phyloP scores from a whole-genome alignment of 92 coral and sea anemone species.

The Plumapathes pennacea region DNA sequence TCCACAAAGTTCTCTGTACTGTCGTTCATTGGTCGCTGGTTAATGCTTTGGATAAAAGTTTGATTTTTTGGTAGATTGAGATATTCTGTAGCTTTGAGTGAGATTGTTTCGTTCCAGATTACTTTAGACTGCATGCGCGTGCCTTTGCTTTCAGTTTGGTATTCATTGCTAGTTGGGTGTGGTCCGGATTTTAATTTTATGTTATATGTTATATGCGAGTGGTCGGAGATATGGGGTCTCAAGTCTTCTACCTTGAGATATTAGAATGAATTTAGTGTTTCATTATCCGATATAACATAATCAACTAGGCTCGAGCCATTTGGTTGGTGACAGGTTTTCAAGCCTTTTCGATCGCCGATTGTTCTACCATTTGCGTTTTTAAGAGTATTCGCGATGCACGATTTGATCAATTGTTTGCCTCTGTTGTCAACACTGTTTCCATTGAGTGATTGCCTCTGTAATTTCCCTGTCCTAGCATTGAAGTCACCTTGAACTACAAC shows the following conservation, averaged over 20 bases:
- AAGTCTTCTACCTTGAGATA: no score
- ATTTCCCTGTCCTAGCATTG: constrained; percentile 1
- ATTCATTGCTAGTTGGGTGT: no score
- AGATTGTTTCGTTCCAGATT: no score
- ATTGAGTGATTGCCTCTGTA: background rate
- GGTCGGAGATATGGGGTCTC: background rate
- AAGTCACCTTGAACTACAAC: background rate
- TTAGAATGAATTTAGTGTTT: background rate
- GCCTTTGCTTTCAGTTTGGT: no score
- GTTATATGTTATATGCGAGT: background rate
- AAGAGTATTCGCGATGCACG: background rate
- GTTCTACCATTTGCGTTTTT: background rate
- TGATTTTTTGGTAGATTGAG: no score
- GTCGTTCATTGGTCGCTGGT: no score
- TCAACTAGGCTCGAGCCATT: background rate
- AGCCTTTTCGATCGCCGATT: constrained; percentile 1
- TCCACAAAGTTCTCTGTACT: no score
- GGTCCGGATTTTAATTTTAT: background rate
- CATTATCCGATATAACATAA: no score
- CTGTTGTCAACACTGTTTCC: background rate
- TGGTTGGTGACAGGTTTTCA: constrained; percentile 1
- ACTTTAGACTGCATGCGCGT: no score
- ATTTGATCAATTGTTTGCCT: background rate
- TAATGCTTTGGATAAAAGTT: no score
- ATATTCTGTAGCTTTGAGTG: no score